A percentile compares a stretch with the other conserved stretches of the same genome.
Evolutionary conservation across 2,888 invertebrate species (phyloP).

Genomic region (Sinhomidia bicolor): DNA sequence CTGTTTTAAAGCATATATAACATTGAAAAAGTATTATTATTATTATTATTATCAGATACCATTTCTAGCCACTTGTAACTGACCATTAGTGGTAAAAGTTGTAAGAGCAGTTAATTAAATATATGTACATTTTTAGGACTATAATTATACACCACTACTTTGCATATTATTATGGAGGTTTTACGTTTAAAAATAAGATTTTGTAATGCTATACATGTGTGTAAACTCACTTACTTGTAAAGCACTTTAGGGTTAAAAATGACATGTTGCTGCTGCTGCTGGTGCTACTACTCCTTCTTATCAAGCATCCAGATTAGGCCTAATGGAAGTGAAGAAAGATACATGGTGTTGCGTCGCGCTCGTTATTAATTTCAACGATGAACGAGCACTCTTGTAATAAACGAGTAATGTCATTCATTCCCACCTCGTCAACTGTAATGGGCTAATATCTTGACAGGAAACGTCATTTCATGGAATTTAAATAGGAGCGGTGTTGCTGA

Average conservation of each 20-base stretch:
- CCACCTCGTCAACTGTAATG: slow-evolving; percentile 53
- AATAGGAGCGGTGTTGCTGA: slow-evolving; percentile 51
- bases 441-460: slow-evolving; percentile 63
- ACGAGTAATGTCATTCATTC: slow-evolving; percentile 58
- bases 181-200: neutral
- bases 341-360: slow-evolving; percentile 1
- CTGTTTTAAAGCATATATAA: neutral
- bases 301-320: slow-evolving; percentile 46
- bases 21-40: neutral
- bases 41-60: neutral
- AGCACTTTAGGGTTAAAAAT: slow-evolving; percentile 12
- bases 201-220: neutral
- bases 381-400: slow-evolving; percentile 34
- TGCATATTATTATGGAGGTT: slow-evolving; percentile 24
- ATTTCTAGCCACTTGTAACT: slow-evolving; percentile 1
- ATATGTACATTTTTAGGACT: slow-evolving; percentile 4
- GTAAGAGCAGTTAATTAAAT: slow-evolving; percentile 38
- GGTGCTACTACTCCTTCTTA: too few species aligned
- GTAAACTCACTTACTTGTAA: neutral
- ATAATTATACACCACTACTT: neutral
- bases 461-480: slow-evolving; percentile 57
- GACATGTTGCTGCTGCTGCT: neutral
- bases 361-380: slow-evolving; percentile 45
- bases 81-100: slow-evolving; percentile 27
- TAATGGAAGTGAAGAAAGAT: slow-evolving; percentile 60